Base-by-base conservation (phyloP, 2,113 vertebrate genomes). In the Hippolais icterina region DNA sequence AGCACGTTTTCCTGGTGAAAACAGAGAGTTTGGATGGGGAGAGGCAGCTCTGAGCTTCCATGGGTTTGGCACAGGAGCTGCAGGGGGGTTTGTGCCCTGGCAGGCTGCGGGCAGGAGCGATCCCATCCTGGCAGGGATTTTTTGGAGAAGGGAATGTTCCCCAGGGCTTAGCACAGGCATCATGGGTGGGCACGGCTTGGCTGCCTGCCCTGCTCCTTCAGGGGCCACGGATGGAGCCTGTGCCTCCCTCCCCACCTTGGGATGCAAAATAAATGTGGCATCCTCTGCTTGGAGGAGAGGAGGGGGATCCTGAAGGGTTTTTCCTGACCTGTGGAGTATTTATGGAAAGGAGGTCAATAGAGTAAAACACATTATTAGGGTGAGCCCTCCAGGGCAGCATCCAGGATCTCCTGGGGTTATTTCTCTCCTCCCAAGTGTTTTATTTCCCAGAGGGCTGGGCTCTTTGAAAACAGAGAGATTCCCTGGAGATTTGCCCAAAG, bases 121-220 rank as follows among this genome's bases (percentile, higher is more conserved):
- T 66, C 59, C 81, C 5, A 0, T 87, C 82, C 91, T 77, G 5
- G 1, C 0, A 0, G 76, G 71, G 71, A 42, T 52, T 95, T 77
- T 3, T 18, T 90, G 76, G 79, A 80, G 74, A 83, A 91, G 91
- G 59, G 81, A 91, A 89, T 57, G 81, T 89, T 94, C 93, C 68
- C 68, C 72, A 1, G 54, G 0, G 17, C 76, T 82, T 27, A 12
- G 69, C n/a, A 37, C 44, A 77, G 91, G 37, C 61, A 3, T 11
- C 0, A 41, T 65, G 91, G 91, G 83, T 76, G 93, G 93, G 93
- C 94, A 95, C 78, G 69, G 85, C 82, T 88, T 69, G 92, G 85
- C 93, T 1, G 57, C 46, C 74, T 15, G 69, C 74, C 57, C 61
- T 3, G 17, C 61, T 72, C 66, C 83, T 79, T 44, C 24, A 0